These are phyloP conservation scores for Galemys pyrenaicus DNA, from an alignment of 2,113 vertebrate species.

Conservation along the genomic window DNA sequence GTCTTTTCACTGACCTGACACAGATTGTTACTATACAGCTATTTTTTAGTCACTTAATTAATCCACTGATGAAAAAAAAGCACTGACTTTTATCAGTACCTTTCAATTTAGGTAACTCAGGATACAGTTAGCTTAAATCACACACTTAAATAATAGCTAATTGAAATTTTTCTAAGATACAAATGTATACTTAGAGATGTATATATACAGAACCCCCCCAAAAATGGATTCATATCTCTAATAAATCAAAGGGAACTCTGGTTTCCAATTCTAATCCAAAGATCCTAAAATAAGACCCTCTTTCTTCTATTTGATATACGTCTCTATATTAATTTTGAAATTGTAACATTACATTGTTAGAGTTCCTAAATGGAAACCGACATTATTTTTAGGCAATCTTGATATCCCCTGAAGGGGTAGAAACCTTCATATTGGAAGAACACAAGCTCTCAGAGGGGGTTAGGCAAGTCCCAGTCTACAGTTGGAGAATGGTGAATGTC, in stretches of 20 bases:
- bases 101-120: slow-evolving; percentile 30
- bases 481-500: background rate
- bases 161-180: slow-evolving; percentile 21
- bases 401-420: background rate
- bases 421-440: background rate
- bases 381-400: background rate
- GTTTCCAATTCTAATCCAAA: background rate
- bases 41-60: slow-evolving; percentile 18
- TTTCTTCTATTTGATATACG: background rate
- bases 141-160: background rate
- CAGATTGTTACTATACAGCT: background rate
- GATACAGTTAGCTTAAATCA: background rate
- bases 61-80: background rate
- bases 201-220: background rate
- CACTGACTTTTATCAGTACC: background rate
- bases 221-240: background rate
- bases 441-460: background rate
- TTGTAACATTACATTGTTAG: background rate
- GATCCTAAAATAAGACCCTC: background rate
- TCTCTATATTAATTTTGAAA: background rate
- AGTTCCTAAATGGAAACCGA: background rate
- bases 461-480: background rate
- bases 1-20: slow-evolving; percentile 22
- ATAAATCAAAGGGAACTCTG: background rate
- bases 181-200: background rate